Percentiles rank a stretch among this genome's conserved stretches.
Conservation (phyloP, 2,888 invertebrate genomes). For the Digitonthophagus gazella region DNA sequence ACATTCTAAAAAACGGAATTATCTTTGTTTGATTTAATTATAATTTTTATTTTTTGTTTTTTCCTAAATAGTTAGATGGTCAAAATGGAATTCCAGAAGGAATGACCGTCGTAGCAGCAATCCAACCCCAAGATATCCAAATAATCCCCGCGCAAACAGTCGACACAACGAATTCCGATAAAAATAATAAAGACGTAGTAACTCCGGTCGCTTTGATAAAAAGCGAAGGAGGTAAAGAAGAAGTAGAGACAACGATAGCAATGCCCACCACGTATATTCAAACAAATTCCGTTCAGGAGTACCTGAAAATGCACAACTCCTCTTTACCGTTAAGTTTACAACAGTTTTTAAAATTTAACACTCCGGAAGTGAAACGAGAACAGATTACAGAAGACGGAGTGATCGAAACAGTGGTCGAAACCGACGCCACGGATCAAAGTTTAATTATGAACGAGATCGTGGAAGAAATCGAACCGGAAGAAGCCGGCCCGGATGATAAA, state of each 20-base stretch:
- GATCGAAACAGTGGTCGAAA: constrained; percentile 53
- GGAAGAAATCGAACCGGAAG: constrained; percentile 47
- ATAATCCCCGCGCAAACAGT: constrained; percentile 50
- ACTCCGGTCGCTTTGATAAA: constrained; percentile 56
- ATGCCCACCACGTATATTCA: constrained; percentile 58
- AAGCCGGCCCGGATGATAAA: constrained; percentile 44
- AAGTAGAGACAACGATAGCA: constrained; percentile 43
- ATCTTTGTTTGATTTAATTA: no score
- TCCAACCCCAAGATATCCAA: constrained; percentile 70
- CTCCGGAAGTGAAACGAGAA: constrained; percentile 57
- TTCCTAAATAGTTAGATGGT: constrained; percentile 43
- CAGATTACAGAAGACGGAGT: constrained; percentile 54
- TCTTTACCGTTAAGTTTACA: constrained; percentile 59
- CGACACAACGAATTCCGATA: constrained; percentile 24
- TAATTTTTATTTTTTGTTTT: constrained; percentile 19
- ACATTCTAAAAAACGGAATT: no score
- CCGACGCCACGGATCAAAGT: constrained; percentile 40
- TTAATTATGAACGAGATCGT: constrained; percentile 47
- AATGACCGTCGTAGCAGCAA: constrained; percentile 65
- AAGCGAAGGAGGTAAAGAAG: constrained; percentile 43
- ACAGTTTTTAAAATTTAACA: constrained; percentile 65
- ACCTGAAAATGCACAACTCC: constrained; percentile 50
- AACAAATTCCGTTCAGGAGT: constrained; percentile 55
- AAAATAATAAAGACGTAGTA: constrained; percentile 48
- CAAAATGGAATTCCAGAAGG: constrained; percentile 59